Evolutionary conservation across 2,797 vertebrate species (phyloP).

Genomic region (Bovichtus diacanthus): DNA sequence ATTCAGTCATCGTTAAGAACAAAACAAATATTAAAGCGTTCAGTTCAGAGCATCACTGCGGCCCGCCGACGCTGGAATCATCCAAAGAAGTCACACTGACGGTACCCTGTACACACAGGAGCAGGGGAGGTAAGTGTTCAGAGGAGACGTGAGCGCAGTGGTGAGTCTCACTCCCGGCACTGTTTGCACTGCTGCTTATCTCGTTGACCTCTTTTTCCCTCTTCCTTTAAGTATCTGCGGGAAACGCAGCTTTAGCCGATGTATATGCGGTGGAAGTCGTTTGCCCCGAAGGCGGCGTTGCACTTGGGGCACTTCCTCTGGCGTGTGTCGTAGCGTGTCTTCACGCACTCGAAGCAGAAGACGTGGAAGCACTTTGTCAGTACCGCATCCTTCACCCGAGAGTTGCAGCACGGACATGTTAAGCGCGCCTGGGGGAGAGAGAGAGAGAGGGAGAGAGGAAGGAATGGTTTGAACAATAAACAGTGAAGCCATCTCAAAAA

Average conservation of each 20-base stretch:
- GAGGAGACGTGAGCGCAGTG: slow-evolving; percentile 12
- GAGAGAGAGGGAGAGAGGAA: not conserved
- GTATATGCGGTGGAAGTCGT: slow-evolving; percentile 98
- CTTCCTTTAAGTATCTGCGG: not conserved
- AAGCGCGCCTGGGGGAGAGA: slow-evolving; percentile 87
- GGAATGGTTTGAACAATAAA: slow-evolving; percentile 26
- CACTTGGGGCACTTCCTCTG: slow-evolving; percentile 99
- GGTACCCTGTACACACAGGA: slow-evolving; percentile 13
- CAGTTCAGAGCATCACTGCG: slow-evolving; percentile 29
- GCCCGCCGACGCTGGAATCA: slow-evolving; percentile 22
- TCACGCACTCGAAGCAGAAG: slow-evolving; percentile 98
- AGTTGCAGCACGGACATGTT: slow-evolving; percentile 98
- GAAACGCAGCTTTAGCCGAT: slow-evolving; percentile 85
- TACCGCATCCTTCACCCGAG: slow-evolving; percentile 96
- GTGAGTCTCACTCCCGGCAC: slow-evolving; percentile 39
- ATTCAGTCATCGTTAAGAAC: slow-evolving; percentile 40
- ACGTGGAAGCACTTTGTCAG: slow-evolving; percentile 99
- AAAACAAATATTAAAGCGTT: slow-evolving; percentile 23
- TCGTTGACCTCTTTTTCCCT: not conserved
- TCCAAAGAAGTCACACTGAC: slow-evolving; percentile 15
- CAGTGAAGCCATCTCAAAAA: slow-evolving; percentile 7
- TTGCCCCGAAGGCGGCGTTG: slow-evolving; percentile 96
- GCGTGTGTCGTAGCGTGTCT: slow-evolving; percentile 96
- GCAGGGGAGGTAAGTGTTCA: not conserved
- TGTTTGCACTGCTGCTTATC: slow-evolving; percentile 24